Base-by-base conservation (phyloP, 2,797 vertebrate genomes). In the Rhabdomys pumilio region DNA sequence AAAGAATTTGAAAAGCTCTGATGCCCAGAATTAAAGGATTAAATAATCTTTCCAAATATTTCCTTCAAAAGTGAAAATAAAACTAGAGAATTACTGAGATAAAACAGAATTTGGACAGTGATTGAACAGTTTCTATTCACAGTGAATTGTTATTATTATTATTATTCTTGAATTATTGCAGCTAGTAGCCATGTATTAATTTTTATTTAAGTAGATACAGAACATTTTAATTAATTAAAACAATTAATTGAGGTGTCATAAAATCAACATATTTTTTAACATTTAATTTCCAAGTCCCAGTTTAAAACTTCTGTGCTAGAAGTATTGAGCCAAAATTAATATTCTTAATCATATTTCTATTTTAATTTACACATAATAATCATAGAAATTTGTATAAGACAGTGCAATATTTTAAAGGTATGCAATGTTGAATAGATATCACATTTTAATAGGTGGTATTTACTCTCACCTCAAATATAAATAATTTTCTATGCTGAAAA, bases 11-110 rank as follows among this genome's bases (percentile, higher is more conserved):
- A 80, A 10, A 75, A 38, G 5, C 24, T 24, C n/a, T 20, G 94
- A 3, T 22, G 12, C 75, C 22, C 15, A 47, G 31, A 88, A 88
- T 73, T 72, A 84, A 97, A 97, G 19, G 14, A 95, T 83, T 72
- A 7, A 80, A 47, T 47, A 47, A 41, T 41, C 3, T 91, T 91
- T 81, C 69, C 96, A 92, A 92, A 47, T 47, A 29, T 81, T 72
- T 86, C 65, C 55, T 50, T 79, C 79, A 81, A 89, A 85, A 53
- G 31, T 34, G 79, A 94, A 90, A 94, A 47, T 65, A 63, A 92
- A 93, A n/a, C 41, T 77, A 19, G 6, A 75, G 6, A 73, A 84
- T 20, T 59, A 88, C 82, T 50, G 55, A 73, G 1, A 86, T 57
- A 90, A 87, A 57, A 79, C 81, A 96, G 73, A 95, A 93, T 89